Evolutionary conservation across 1,140 invertebrate species (phyloP).

Genomic region (Lepidurus apus): DNA sequence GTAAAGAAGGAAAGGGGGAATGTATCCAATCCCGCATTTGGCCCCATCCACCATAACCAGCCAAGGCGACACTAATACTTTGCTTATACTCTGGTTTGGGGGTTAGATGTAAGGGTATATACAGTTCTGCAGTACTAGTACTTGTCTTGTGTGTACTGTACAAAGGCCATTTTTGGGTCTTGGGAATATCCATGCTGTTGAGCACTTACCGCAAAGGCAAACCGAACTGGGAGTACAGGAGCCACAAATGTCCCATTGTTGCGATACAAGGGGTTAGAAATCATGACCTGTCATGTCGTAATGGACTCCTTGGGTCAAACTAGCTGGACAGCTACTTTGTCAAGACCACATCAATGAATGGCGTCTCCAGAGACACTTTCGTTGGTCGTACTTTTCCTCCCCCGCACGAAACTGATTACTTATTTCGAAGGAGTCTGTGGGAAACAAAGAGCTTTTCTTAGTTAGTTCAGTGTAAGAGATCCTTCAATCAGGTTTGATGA

Average conservation of each 20-base stretch:
- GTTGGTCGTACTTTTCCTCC: neutral
- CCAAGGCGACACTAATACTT: constrained; percentile 2
- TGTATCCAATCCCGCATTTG: neutral
- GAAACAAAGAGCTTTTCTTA: too few relatives aligned
- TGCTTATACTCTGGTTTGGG: neutral
- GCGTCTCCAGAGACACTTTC: neutral
- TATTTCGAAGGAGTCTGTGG: too few relatives aligned
- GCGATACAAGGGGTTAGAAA: neutral
- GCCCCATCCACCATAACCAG: neutral
- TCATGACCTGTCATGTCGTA: constrained; percentile 17
- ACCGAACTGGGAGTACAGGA: neutral
- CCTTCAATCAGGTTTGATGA: too few relatives aligned
- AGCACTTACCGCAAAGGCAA: neutral
- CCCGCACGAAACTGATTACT: too few relatives aligned
- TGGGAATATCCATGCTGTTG: neutral
- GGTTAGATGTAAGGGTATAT: neutral
- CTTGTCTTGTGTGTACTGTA: constrained; percentile 1
- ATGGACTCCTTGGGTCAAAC: constrained; percentile 21
- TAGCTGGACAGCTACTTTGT: constrained; percentile 18
- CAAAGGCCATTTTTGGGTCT: neutral
- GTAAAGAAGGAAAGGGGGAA: neutral
- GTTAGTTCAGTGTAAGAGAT: too few relatives aligned
- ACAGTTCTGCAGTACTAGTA: neutral
- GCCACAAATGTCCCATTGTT: constrained; percentile 2
- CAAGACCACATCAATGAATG: neutral